Base-by-base conservation (phyloP, 2,113 vertebrate species). In the Brienomyrus longianalis region DNA sequence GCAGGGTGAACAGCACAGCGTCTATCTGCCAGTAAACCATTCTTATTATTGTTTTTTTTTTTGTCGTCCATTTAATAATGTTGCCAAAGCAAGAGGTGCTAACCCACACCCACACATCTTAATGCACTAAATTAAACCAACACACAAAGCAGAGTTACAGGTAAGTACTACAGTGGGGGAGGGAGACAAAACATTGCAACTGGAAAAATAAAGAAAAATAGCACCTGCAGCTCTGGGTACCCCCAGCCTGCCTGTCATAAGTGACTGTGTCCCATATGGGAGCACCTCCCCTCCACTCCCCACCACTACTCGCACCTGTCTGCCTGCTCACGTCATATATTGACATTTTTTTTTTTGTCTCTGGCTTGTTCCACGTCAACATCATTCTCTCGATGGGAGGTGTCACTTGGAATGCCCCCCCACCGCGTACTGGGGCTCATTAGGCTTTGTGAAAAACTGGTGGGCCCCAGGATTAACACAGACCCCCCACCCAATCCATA, bases 401-500 rank as follows among this genome's bases (percentile, higher is more conserved):
- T 83, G 80, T 83, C 43, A 83, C 35, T 45, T 3, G 43, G 35
- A 83, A 47, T 23, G 45, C 21, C 80, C 80, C 70, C 70, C 27
- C 11, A 11, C 31, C 31, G 31, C 70, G 35, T 11, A 77, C 70
- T 15, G 13, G 23, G 70, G 31, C 70, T 77, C 70, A 77, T 77
- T 77, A 77, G 31, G 27, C 15, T 9, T 4, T 39, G 31, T 77
- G 35, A 77, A 77, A 77, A 47, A n/a, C 39, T 43, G 83, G 83
- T 5, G 39, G 83, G 45, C 11, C 86, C 86, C 51, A 92, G 88
- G 91, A 31, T 91, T 90, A 90, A 88, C 70, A 59, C 31, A 84
- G 86, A 88, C 8, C 83, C 62, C 66, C 21, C 45, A 88, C 93
- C 92, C 90, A 91, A 77, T 74, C 90, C 48, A 91, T 93, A 94